Evolutionary conservation across 2,113 vertebrate species (phyloP).

Genomic region (Colinus virginianus): DNA sequence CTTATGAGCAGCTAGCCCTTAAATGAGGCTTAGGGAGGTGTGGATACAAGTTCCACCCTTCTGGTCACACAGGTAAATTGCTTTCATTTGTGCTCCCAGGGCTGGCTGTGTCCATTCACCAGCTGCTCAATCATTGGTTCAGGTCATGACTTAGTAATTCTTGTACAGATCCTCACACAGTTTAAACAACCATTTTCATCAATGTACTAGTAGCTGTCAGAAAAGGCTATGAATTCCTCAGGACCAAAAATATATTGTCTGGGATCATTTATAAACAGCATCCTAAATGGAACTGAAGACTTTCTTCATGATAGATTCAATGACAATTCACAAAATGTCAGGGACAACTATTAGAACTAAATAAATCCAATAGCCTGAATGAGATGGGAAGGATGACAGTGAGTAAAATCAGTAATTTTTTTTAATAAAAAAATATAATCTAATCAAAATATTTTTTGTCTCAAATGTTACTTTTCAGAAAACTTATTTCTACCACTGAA

Average conservation of each 20-base stretch:
- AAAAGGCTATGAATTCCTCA: conserved; percentile 7
- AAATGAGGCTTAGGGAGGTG: too few relatives aligned
- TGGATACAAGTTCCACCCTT: too few relatives aligned
- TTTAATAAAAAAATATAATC: neutral
- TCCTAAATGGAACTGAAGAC: conserved; percentile 59
- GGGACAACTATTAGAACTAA: neutral
- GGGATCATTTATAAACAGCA: neutral
- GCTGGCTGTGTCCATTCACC: too few relatives aligned
- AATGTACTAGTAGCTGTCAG: conserved; percentile 39
- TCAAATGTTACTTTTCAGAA: neutral
- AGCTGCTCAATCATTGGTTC: too few relatives aligned
- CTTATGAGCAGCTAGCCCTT: too few relatives aligned
- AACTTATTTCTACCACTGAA: neutral
- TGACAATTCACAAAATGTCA: neutral
- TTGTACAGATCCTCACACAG: neutral
- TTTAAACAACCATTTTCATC: conserved; percentile 11
- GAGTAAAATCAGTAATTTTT: neutral
- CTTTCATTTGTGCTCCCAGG: too few relatives aligned
- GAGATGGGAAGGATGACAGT: neutral
- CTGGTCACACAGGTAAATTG: too few relatives aligned
- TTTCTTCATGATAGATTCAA: conserved; percentile 39
- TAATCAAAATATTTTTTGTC: neutral
- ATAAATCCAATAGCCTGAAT: neutral
- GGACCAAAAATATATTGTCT: conserved; percentile 40
- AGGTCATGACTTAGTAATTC: too few relatives aligned